Conservation (phyloP, 2,113 vertebrate species). For the Rhineura floridana region DNA sequence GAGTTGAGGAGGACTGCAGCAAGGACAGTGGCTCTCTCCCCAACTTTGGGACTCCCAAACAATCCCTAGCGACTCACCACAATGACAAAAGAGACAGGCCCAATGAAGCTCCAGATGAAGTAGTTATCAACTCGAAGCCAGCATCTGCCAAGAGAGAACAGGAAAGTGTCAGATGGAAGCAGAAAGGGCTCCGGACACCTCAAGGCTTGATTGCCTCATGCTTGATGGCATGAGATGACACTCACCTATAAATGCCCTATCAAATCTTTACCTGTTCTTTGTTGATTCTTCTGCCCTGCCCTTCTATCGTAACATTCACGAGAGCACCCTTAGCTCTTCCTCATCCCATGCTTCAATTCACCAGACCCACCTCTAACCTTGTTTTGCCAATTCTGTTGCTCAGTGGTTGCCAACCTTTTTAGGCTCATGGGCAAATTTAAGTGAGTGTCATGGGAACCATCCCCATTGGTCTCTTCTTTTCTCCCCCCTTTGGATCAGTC, state of each 20-base stretch:
- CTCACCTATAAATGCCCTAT: not conserved
- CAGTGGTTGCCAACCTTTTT: no score
- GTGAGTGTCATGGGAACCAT: no score
- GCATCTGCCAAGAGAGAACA: constrained; percentile 76
- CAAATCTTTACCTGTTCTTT: not conserved
- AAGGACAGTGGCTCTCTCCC: not conserved
- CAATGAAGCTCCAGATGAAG: constrained; percentile 97
- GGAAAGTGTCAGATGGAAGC: not conserved
- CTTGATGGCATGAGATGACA: not conserved
- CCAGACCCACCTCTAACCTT: constrained; percentile 56
- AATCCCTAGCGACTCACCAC: constrained; percentile 79
- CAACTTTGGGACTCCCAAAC: not conserved
- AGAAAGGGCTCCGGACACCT: not conserved
- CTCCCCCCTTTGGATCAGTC: no score
- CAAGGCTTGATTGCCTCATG: not conserved
- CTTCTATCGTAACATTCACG: not conserved
- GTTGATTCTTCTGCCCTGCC: not conserved
- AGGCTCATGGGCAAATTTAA: no score
- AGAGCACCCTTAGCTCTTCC: not conserved
- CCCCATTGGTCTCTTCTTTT: no score
- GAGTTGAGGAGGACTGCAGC: not conserved
- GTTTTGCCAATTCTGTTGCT: constrained; percentile 94
- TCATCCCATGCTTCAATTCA: not conserved
- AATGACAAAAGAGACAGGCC: constrained; percentile 91
- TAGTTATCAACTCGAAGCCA: constrained; percentile 94